Percentiles rank a stretch among this genome's conserved stretches.
These are phyloP conservation scores for Lagopus muta DNA, from an alignment of 2,113 vertebrate genomes.

Conservation along the genomic window DNA sequence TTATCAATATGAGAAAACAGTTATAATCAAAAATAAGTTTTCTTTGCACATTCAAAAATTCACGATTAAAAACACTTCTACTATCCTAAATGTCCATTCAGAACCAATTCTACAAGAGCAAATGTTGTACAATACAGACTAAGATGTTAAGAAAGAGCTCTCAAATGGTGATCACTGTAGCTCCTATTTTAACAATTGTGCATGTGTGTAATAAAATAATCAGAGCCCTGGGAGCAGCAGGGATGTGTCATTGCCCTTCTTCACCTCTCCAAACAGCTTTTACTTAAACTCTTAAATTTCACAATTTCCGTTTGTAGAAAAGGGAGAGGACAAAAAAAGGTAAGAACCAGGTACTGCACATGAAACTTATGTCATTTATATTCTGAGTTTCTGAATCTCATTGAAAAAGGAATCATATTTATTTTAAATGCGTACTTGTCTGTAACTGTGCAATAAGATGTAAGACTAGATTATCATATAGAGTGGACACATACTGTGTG, in stretches of 20 bases:
- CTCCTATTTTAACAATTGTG: background rate
- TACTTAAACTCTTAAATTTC: background rate
- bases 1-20: background rate
- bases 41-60: background rate
- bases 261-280: background rate
- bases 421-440: background rate
- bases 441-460: background rate
- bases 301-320: background rate
- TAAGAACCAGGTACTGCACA: background rate
- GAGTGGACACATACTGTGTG: accelerated
- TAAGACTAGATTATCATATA: background rate
- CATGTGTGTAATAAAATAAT: background rate
- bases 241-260: background rate
- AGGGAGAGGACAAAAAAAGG: too few species aligned
- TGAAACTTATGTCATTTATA: background rate
- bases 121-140: background rate
- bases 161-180: background rate
- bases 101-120: background rate
- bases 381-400: background rate
- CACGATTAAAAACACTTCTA: background rate
- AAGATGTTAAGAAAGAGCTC: background rate
- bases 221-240: background rate
- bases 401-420: background rate
- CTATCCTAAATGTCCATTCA: background rate
- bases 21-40: background rate